Base-by-base conservation (phyloP, 2,888 invertebrate genomes). In the Didymodactylos carnosus region DNA sequence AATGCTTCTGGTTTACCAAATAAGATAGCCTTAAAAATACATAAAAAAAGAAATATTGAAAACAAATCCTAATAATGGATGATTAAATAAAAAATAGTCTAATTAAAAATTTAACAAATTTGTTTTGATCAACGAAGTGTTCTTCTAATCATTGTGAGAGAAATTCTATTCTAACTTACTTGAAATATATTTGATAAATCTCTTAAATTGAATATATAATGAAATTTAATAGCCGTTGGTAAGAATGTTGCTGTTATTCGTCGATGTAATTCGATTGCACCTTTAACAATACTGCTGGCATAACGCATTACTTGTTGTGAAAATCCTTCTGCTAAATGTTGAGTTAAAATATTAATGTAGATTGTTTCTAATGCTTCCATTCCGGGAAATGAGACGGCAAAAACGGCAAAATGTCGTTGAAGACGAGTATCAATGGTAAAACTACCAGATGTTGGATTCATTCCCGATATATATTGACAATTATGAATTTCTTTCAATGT, bases 361-460 rank as follows among this genome's bases (percentile, higher is more conserved):
- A 95, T 95, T 46, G 88, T 89, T 75, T 88, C 89, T 75, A 94
- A 85, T 0, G 94, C 90, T 71, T 95, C 94, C 13, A 83, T 81
- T 77, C 90, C 89, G 0, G 92, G 92, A 80, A 91, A 92, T 84
- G 92, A 92, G 73, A 85, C 79, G 41, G 84, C 83, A 79, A 84
- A 83, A 69, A 84, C 83, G 75, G 81, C 82, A 79, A 85, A 85
- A 76, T 85, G 84, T 39, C 85, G 79, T 83, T 84, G 79, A 13
- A 95, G 86, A 77, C 95, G 87, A 0, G 94, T 92, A 85, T 94
- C 94, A 77, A 95, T 93, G 6, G 94, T 94, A 80, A 95, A 95
- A 80, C 92, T 93, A 70, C 95, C 95, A 39, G 94, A 93, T 0
- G 94, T 94, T 0, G 95, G 95, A 85, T 95, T 95, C 94, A 95